Evolutionary conservation across 2,888 invertebrate genomes (phyloP).

Genomic region (Diarsia dahlii): DNA sequence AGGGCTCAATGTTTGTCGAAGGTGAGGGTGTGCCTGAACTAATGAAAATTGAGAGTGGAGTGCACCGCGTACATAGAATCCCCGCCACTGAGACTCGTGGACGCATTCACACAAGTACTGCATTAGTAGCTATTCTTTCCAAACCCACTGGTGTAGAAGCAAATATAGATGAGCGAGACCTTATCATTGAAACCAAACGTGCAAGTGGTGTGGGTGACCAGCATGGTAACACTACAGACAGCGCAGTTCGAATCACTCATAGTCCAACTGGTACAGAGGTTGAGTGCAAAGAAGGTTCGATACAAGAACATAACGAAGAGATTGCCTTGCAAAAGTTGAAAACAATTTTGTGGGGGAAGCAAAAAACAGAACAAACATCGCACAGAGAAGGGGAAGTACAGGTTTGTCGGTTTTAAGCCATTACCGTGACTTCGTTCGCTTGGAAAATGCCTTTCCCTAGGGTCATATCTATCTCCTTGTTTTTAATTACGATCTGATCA

Average conservation of each 20-base stretch:
- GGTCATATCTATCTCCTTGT: no score
- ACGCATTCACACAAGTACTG: slow-evolving; percentile 98
- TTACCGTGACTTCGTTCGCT: no score
- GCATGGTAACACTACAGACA: slow-evolving; percentile 98
- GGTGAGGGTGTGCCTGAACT: slow-evolving; percentile 92
- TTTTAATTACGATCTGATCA: no score
- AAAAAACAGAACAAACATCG: slow-evolving; percentile 90
- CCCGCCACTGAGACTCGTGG: slow-evolving; percentile 97
- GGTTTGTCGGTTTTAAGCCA: slow-evolving; percentile 76
- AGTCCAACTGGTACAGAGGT: slow-evolving; percentile 95
- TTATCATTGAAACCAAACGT: slow-evolving; percentile 96
- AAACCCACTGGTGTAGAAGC: slow-evolving; percentile 95
- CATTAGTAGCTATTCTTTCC: slow-evolving; percentile 96
- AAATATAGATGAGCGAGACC: slow-evolving; percentile 93
- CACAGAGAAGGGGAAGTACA: slow-evolving; percentile 91
- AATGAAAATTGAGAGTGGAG: slow-evolving; percentile 96
- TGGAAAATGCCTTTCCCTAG: no score
- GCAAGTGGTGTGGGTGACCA: slow-evolving; percentile 98
- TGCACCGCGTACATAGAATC: slow-evolving; percentile 98
- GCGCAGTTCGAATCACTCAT: slow-evolving; percentile 97
- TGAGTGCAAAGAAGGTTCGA: slow-evolving; percentile 96
- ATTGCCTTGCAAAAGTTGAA: slow-evolving; percentile 94
- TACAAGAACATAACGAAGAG: slow-evolving; percentile 95
- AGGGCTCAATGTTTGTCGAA: slow-evolving; percentile 92
- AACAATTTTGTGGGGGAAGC: slow-evolving; percentile 93